A percentile compares a stretch with the other conserved stretches of the same genome.
These are phyloP conservation scores for Drosophila pseudoobscura DNA, from an alignment of 1,140 invertebrate species.

Conservation along the genomic window DNA sequence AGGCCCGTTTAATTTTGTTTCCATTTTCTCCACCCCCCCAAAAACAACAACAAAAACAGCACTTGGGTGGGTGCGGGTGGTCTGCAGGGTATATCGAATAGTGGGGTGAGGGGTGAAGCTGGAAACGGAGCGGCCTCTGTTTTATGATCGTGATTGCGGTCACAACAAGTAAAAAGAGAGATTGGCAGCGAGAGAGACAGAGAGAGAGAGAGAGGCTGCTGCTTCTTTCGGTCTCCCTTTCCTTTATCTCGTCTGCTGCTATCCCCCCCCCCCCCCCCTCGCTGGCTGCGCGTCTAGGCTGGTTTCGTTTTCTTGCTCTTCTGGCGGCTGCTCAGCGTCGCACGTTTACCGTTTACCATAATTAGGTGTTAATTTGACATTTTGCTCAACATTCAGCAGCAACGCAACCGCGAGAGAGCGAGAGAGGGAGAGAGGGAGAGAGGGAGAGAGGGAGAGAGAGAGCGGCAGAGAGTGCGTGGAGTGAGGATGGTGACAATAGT, in stretches of 20 bases:
- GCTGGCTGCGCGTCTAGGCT: not conserved
- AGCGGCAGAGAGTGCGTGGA: slow-evolving; percentile 1
- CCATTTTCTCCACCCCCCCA: slow-evolving; percentile 5
- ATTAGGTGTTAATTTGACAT: slow-evolving; percentile 76
- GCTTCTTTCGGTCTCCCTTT: not conserved
- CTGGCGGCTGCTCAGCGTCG: slow-evolving; percentile 6
- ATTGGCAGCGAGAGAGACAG: too few relatives aligned
- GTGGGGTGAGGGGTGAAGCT: too few relatives aligned
- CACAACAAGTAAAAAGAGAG: too few relatives aligned
- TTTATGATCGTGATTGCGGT: too few relatives aligned
- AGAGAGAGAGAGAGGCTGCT: too few relatives aligned
- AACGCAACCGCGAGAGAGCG: slow-evolving; percentile 23
- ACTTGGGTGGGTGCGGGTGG: slow-evolving; percentile 4
- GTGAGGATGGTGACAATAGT: slow-evolving; percentile 1
- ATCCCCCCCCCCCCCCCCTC: not conserved
- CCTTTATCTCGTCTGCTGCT: too few relatives aligned
- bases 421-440: slow-evolving; percentile 6
- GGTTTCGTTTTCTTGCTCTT: slow-evolving; percentile 12
- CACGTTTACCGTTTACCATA: slow-evolving; percentile 57
- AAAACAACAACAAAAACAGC: not conserved
- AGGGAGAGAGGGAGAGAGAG: not conserved
- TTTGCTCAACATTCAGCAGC: slow-evolving; percentile 56
- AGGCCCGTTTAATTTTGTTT: slow-evolving; percentile 19
- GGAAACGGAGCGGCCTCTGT: too few relatives aligned
- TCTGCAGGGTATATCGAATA: too few relatives aligned